phyloP scores from a whole-genome alignment of 2,888 invertebrate genomes.

The Zonitis immaculata region DNA sequence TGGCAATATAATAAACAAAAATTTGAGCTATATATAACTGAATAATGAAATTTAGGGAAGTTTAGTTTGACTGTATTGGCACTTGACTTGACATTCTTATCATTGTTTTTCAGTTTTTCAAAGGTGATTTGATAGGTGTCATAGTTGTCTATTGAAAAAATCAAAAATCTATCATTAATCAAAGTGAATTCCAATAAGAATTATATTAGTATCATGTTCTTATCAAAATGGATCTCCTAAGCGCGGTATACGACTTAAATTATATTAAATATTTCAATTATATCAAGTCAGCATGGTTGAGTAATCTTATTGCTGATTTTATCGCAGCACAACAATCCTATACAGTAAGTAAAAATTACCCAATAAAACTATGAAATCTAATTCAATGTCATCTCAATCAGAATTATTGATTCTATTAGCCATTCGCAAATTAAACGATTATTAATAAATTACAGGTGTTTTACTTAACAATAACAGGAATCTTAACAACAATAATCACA shows the following conservation, averaged over 20 bases:
- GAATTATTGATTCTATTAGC: not conserved
- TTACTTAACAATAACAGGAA: constrained; percentile 27
- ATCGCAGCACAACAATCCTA: constrained; percentile 32
- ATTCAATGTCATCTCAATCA: not conserved
- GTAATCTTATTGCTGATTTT: constrained; percentile 24
- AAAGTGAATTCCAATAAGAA: not conserved
- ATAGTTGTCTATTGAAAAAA: too few species aligned
- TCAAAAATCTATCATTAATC: not conserved
- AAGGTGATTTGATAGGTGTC: too few species aligned
- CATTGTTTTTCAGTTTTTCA: too few species aligned
- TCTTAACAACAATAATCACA: constrained; percentile 27
- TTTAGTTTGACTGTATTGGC: too few species aligned
- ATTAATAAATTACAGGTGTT: constrained; percentile 26
- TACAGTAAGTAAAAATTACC: constrained; percentile 30
- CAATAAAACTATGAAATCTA: too few species aligned
- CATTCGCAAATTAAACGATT: not conserved
- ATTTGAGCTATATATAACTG: too few species aligned
- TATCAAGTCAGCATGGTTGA: constrained; percentile 38
- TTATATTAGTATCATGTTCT: constrained; percentile 8
- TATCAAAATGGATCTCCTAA: constrained; percentile 45
- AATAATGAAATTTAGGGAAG: too few species aligned
- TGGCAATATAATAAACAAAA: too few species aligned
- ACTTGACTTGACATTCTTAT: too few species aligned
- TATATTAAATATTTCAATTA: constrained; percentile 37
- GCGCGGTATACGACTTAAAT: constrained; percentile 43